Percentiles rank a stretch among this genome's conserved stretches.
Conservation (phyloP, 2,113 vertebrate genomes). For the Tricholaema leucomelas region DNA sequence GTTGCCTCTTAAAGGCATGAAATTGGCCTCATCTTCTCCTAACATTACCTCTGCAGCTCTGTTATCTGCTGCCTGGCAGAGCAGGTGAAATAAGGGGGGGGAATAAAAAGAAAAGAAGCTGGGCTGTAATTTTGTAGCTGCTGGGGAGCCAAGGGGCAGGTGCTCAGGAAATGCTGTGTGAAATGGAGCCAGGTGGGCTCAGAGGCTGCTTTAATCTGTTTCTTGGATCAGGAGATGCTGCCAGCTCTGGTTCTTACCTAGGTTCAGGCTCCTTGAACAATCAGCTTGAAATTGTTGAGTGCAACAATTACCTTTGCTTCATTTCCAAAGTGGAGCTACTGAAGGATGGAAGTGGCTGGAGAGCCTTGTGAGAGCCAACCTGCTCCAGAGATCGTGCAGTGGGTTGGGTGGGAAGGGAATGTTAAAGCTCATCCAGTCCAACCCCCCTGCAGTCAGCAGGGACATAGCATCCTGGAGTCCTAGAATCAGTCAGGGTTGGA, state of each 20-base stretch:
- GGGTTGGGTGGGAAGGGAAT: not conserved
- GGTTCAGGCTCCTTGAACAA: slow-evolving; percentile 20
- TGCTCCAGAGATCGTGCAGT: no score
- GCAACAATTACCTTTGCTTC: not conserved
- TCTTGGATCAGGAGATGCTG: not conserved
- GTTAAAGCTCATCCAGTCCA: not conserved
- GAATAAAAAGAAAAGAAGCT: not conserved
- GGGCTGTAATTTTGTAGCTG: slow-evolving; percentile 17
- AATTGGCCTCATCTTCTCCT: not conserved
- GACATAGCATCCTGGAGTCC: not conserved
- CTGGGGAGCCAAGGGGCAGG: slow-evolving; percentile 1
- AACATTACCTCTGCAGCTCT: not conserved
- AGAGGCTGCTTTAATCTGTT: not conserved
- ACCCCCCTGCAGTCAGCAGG: not conserved
- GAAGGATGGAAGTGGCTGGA: not conserved
- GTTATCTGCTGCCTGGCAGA: not conserved
- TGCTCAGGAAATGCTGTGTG: not conserved
- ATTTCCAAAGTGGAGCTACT: not conserved
- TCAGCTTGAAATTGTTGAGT: not conserved
- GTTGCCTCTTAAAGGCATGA: not conserved
- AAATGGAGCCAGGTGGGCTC: slow-evolving; percentile 20
- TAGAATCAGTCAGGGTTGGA: no score
- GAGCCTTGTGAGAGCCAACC: not conserved
- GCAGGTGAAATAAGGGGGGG: not conserved
- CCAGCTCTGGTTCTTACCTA: not conserved